Conservation (phyloP, 2,797 vertebrate genomes). For the Notamacropus eugenii region DNA sequence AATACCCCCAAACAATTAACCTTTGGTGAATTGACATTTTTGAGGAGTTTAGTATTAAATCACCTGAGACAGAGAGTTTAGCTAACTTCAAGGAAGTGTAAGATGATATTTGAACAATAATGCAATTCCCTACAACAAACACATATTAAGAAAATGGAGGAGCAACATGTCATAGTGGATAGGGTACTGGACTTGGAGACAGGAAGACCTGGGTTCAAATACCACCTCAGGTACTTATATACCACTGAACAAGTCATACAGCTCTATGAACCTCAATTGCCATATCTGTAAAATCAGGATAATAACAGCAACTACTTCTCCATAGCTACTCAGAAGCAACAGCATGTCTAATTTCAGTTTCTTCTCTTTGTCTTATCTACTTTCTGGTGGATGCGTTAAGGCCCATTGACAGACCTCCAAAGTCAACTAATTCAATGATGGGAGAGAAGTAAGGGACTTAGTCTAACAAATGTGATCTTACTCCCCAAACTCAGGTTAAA, state of each 20-base stretch:
- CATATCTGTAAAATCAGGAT: neutral
- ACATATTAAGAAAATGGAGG: neutral
- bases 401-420: neutral
- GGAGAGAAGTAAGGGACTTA: neutral
- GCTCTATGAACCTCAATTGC: neutral
- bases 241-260: no score
- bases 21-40: neutral
- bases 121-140: neutral
- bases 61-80: neutral
- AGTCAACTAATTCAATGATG: neutral
- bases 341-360: neutral
- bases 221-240: no score
- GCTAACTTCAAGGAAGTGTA: neutral
- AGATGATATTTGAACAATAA: neutral
- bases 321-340: neutral
- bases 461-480: neutral
- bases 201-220: neutral
- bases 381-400: neutral
- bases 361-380: neutral
- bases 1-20: neutral
- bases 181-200: neutral
- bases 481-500: neutral
- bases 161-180: neutral
- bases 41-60: neutral
- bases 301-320: neutral